Evolutionary conservation across 2,888 invertebrate genomes (phyloP).

Genomic region (Podotricha telesiphe): DNA sequence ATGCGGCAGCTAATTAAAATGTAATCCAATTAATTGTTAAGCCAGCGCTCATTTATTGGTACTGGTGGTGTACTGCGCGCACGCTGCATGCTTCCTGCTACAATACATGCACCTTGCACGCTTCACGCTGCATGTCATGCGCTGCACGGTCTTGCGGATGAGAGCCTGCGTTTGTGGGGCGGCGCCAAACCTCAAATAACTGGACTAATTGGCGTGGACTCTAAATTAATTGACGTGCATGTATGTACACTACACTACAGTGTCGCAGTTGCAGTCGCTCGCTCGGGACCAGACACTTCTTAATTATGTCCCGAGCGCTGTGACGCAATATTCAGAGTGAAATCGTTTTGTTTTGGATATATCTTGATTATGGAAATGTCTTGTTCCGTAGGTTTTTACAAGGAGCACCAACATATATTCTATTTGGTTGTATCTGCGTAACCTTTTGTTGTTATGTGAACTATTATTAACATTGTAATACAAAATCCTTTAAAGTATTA

Average conservation of each 20-base stretch:
- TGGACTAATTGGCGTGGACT: conserved; percentile 11
- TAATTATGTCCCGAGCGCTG: neutral
- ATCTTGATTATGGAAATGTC: neutral
- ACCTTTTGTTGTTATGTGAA: neutral
- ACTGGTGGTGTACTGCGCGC: neutral
- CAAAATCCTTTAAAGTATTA: neutral
- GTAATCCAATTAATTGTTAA: conserved; percentile 21
- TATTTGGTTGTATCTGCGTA: neutral
- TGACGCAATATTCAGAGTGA: neutral
- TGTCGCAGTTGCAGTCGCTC: neutral
- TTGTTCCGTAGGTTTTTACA: neutral
- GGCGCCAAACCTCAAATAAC: neutral
- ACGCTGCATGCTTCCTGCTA: neutral
- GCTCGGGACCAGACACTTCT: neutral
- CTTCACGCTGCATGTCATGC: neutral
- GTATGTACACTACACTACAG: neutral
- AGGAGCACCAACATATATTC: neutral
- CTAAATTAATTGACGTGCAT: conserved; percentile 3
- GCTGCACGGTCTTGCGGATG: neutral
- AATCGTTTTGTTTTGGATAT: neutral
- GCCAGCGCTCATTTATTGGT: neutral
- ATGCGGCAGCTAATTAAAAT: conserved; percentile 14
- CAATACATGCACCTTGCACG: neutral
- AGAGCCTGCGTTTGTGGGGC: neutral
- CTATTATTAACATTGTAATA: neutral